Conservation (phyloP, 1,140 invertebrate genomes). For the Aphaenogaster ashmeadi region DNA sequence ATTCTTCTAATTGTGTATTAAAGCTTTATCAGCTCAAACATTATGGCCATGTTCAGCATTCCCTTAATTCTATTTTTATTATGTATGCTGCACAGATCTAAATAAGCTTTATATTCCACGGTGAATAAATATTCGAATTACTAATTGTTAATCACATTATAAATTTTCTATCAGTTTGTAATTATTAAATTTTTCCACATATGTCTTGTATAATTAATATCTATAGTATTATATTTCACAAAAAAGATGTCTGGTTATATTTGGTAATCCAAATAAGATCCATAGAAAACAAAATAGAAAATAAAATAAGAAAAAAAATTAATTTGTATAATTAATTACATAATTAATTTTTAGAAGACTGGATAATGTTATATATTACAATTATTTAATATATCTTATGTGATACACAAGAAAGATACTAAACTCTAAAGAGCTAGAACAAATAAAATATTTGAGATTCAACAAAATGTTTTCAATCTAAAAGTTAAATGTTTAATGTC, state of each 20-base stretch:
- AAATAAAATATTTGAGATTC: not conserved
- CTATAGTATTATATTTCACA: not conserved
- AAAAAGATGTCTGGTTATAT: not conserved
- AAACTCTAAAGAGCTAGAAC: slow-evolving; percentile 22
- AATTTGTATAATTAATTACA: not conserved
- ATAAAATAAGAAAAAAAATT: not conserved
- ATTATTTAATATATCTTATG: slow-evolving; percentile 6
- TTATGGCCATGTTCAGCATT: no score
- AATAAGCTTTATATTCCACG: slow-evolving; percentile 10
- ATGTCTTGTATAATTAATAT: not conserved
- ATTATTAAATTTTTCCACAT: slow-evolving; percentile 15
- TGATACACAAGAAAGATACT: not conserved
- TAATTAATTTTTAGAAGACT: not conserved
- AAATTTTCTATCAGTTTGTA: not conserved
- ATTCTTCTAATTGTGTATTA: not conserved
- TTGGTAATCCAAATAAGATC: not conserved
- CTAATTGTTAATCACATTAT: not conserved
- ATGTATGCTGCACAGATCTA: not conserved
- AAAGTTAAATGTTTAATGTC: slow-evolving; percentile 7
- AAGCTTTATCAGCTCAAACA: not conserved
- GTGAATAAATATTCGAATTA: not conserved
- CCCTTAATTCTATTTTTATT: not conserved
- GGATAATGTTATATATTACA: not conserved
- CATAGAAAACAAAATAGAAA: not conserved
- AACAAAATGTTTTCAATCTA: not conserved